Percentiles rank a stretch among this genome's conserved stretches.
phyloP scores from a whole-genome alignment of 2,113 vertebrate genomes.

The Rattus rattus region DNA sequence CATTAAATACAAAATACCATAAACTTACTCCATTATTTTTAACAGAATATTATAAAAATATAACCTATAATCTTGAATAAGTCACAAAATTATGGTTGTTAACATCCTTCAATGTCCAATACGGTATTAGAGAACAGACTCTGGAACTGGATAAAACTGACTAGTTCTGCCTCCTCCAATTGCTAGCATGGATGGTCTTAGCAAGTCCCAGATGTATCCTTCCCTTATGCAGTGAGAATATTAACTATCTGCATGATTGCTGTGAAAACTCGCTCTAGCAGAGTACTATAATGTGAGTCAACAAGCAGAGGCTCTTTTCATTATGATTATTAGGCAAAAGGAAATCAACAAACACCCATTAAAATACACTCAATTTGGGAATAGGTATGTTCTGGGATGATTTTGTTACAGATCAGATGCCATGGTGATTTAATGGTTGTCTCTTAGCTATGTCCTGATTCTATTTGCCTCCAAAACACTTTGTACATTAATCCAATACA shows the following conservation, averaged over 20 bases:
- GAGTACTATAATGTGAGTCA: background rate
- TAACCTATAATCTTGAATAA: constrained; percentile 27
- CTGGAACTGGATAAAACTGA: constrained; percentile 31
- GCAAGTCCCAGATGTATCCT: background rate
- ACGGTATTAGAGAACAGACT: background rate
- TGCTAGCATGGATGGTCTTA: background rate
- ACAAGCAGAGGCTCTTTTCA: constrained; percentile 18
- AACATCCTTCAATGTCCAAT: background rate
- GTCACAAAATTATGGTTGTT: constrained; percentile 32
- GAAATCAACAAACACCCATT: constrained; percentile 18
- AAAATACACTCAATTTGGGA: background rate
- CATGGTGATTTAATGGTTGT: background rate
- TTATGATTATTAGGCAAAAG: background rate
- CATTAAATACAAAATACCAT: background rate
- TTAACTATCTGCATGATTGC: background rate
- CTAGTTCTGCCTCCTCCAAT: constrained; percentile 21
- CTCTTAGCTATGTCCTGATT: background rate
- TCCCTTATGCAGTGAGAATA: background rate
- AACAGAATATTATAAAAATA: constrained; percentile 5
- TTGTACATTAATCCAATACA: constrained; percentile 32
- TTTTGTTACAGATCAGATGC: constrained; percentile 35
- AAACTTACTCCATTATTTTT: constrained; percentile 32
- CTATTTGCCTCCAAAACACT: constrained; percentile 34
- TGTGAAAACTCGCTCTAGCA: background rate
- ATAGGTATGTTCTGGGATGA: constrained; percentile 4